phyloP scores from a whole-genome alignment of 2,113 vertebrate genomes.

The Zosterops hypoxanthus region DNA sequence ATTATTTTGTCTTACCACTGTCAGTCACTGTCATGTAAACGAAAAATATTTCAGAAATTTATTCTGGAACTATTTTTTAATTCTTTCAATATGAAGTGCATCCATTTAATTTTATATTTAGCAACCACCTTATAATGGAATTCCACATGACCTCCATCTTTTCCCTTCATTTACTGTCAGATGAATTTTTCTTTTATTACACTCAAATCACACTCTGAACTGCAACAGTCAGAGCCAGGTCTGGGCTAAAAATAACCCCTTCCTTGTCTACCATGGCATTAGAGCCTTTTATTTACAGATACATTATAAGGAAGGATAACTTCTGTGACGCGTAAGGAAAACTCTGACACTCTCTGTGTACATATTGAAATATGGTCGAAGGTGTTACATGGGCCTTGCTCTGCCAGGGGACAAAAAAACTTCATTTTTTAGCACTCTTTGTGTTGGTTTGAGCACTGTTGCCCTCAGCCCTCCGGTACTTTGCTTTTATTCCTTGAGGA shows the following conservation, averaged over 20 bases:
- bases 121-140: not conserved
- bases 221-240: not conserved
- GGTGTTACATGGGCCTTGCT: fast-evolving
- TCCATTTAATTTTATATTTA: not conserved
- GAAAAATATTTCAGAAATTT: not conserved
- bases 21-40: not conserved
- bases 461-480: not conserved
- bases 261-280: not conserved
- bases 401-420: not conserved
- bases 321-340: not conserved
- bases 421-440: not conserved
- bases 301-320: not conserved
- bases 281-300: not conserved
- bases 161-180: not conserved
- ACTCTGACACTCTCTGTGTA: too few relatives aligned
- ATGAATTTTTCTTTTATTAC: not conserved
- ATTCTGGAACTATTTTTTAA: not conserved
- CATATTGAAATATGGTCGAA: fast-evolving
- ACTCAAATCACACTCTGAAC: not conserved
- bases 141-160: not conserved
- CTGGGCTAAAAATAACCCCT: not conserved
- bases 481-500: not conserved
- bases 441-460: fast-evolving
- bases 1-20: not conserved
- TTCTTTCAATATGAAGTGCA: not conserved